A percentile compares a stretch with the other conserved stretches of the same genome.
Evolutionary conservation across 2,888 invertebrate genomes (phyloP).

Genomic region (Idaea aversata): DNA sequence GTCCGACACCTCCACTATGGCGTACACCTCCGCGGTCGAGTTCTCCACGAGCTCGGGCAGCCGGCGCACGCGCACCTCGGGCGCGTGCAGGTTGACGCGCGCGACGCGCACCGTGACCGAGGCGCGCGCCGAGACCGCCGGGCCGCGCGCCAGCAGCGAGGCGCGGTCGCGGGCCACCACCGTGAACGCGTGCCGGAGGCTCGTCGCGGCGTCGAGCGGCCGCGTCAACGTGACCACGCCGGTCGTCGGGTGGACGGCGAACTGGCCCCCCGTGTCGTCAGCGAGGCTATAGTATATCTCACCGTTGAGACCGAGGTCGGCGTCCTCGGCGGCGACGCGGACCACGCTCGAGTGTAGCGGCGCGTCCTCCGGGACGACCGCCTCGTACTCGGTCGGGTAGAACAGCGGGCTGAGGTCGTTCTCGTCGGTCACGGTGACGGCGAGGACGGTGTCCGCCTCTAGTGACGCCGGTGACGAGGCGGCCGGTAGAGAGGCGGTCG

Average conservation of each 20-base stretch:
- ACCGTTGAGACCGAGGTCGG: conserved; percentile 96
- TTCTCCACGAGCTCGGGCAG: conserved; percentile 91
- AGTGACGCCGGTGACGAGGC: conserved; percentile 65
- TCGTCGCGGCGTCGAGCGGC: conserved; percentile 86
- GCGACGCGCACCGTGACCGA: conserved; percentile 87
- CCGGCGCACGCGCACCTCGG: conserved; percentile 89
- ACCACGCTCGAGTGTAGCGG: conserved; percentile 90
- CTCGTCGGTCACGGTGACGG: conserved; percentile 88
- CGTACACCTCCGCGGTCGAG: conserved; percentile 91
- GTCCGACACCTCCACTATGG: conserved; percentile 92
- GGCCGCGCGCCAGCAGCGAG: conserved; percentile 82
- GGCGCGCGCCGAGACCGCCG: conserved; percentile 83
- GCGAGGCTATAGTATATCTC: conserved; percentile 97
- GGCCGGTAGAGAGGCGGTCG: conserved; percentile 78
- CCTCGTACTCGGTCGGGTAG: conserved; percentile 92
- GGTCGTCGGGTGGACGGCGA: conserved; percentile 95
- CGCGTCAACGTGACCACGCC: conserved; percentile 92
- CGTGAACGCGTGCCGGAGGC: conserved; percentile 85
- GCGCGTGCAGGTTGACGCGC: conserved; percentile 92
- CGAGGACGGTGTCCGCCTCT: conserved; percentile 86
- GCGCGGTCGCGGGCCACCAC: conserved; percentile 95
- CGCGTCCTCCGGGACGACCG: conserved; percentile 92
- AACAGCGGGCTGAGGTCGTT: conserved; percentile 97
- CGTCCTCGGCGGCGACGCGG: conserved; percentile 94
- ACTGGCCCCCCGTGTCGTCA: conserved; percentile 89